phyloP scores from a whole-genome alignment of 2,113 vertebrate species.

The Pseudonaja textilis region DNA sequence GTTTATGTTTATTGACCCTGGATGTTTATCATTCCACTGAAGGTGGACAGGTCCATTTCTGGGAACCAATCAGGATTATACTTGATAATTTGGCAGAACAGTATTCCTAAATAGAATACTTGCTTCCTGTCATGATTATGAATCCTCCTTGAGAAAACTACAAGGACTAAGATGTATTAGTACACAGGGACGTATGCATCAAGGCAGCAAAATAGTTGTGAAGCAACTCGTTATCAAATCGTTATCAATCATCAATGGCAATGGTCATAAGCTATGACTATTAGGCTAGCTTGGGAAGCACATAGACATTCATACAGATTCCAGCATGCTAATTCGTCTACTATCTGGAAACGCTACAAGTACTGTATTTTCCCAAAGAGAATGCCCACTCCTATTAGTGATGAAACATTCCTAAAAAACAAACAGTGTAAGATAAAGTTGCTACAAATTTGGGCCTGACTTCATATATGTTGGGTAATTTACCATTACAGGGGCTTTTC shows the following conservation, averaged over 20 bases:
- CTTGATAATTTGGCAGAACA: not conserved
- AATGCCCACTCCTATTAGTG: not conserved
- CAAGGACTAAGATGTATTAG: not conserved
- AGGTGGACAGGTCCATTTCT: not conserved
- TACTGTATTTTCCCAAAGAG: not conserved
- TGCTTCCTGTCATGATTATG: not conserved
- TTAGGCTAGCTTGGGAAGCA: not conserved
- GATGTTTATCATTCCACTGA: not conserved
- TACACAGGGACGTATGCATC: not conserved
- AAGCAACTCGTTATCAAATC: not conserved
- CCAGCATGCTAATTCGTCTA: not conserved
- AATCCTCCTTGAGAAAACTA: not conserved
- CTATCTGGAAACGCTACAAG: not conserved
- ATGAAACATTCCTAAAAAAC: not conserved
- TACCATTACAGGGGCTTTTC: not conserved
- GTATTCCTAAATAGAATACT: not conserved
- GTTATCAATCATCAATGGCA: not conserved
- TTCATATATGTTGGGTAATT: not conserved
- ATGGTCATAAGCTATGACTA: not conserved
- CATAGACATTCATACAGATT: not conserved
- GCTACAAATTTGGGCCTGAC: not conserved
- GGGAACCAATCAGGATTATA: not conserved
- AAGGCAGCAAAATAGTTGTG: not conserved
- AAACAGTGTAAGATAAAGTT: not conserved
- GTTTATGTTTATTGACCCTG: not conserved